A percentile compares a stretch with the other conserved stretches of the same genome.
Evolutionary conservation across 2,888 invertebrate genomes (phyloP).

Genomic region (Hylaea fasciaria): DNA sequence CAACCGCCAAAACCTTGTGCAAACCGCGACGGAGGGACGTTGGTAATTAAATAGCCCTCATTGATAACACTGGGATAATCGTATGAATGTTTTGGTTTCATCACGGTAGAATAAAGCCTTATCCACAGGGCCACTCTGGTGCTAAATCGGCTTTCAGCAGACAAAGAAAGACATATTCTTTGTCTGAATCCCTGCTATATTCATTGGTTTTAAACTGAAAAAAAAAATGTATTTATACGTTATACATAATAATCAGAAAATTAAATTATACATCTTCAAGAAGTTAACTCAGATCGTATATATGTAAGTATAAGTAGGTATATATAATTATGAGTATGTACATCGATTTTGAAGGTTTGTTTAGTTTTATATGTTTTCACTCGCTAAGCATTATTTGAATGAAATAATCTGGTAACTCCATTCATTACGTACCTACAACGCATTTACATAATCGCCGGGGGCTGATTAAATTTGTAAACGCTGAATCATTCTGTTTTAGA

Average conservation of each 20-base stretch:
- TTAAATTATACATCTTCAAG: no score
- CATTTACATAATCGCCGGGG: slow-evolving; percentile 75
- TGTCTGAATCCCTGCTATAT: no score
- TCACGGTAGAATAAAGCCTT: background rate
- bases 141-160: no score
- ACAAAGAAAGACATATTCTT: no score
- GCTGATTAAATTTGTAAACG: slow-evolving; percentile 72
- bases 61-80: slow-evolving; percentile 28
- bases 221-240: no score
- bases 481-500: slow-evolving; percentile 33
- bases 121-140: no score
- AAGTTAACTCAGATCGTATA: no score
- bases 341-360: no score
- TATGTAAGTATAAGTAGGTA: no score
- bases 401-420: slow-evolving; percentile 58
- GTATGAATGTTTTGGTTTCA: background rate
- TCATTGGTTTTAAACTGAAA: no score
- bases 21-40: slow-evolving; percentile 47
- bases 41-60: slow-evolving; percentile 51
- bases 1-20: slow-evolving; percentile 51
- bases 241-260: no score
- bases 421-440: slow-evolving; percentile 55
- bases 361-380: slow-evolving; percentile 26
- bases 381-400: slow-evolving; percentile 67
- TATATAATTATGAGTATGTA: no score